Base-by-base conservation (phyloP, 2,888 invertebrate genomes). In the Hipparchia sbordonii region DNA sequence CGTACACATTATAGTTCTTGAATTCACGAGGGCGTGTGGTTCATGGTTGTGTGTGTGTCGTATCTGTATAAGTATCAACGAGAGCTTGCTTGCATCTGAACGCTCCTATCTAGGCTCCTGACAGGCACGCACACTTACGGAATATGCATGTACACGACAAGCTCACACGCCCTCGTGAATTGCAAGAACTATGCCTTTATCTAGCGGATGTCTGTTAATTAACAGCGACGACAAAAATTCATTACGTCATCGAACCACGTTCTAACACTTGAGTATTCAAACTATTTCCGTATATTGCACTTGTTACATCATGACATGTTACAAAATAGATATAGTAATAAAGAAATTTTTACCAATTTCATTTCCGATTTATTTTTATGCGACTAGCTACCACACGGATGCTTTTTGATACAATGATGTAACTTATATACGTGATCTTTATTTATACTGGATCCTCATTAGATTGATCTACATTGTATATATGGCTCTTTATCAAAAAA, bases 381-480 rank as follows among this genome's bases (percentile, higher is more conserved):
- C 71, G 71, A 63, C 77, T 78, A 84, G 82, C 82, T 81, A 82
- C 81, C 79, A 70, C 77, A 77, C 79, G 80, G 84, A 82, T 84
- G 81, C 75, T 79, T 77, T 79, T 80, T 77, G 78, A 82, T 78
- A 83, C 81, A 90, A 87, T 93, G 92, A 91, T 91, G 87, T 86
- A 81, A 81, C 84, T 23, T 78, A 76, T 76, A 80, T 78, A 82
- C 76, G 79, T 82, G 82, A 84, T 85, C 86, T 85, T 84, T 93
- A 91, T 93, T 88, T 92, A 92, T 92, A 93, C 83, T 80, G 73
- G 80, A 82, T 85, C 83, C 81, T 73, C 77, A 79, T 77, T 74
- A 75, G 79, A 87, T 88, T 86, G 89, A 90, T 91, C 89, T 88
- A 90, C 83, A 88, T 91, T 68, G 13, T 68, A 81, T 80, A 82